These are phyloP conservation scores for Megalops atlanticus DNA, from an alignment of 2,113 vertebrate species.

Conservation along the genomic window DNA sequence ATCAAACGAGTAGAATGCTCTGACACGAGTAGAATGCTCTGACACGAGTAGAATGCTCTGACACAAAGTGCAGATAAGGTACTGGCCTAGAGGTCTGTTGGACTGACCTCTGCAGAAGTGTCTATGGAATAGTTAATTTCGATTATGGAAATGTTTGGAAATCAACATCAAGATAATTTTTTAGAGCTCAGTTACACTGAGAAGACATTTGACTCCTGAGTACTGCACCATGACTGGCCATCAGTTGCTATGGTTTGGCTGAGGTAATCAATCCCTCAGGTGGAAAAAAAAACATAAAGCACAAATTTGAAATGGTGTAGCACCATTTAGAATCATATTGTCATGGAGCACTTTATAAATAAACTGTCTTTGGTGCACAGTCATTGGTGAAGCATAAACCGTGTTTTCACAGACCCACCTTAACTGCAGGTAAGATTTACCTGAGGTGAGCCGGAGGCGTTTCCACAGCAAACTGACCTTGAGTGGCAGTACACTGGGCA, in stretches of 20 bases:
- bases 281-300: not conserved
- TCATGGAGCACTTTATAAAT: too few relatives aligned
- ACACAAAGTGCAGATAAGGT: too few relatives aligned
- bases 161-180: not conserved
- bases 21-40: too few relatives aligned
- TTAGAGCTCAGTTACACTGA: too few relatives aligned
- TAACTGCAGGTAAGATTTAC: not conserved
- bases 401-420: not conserved
- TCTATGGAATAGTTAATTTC: not conserved
- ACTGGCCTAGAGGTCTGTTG: too few relatives aligned
- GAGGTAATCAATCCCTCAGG: not conserved
- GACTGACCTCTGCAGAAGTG: not conserved
- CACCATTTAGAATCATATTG: too few relatives aligned
- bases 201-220: too few relatives aligned
- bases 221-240: too few relatives aligned
- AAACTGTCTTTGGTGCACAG: not conserved
- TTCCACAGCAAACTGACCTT: not conserved
- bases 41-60: not conserved
- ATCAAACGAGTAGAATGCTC: not conserved
- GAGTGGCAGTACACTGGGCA: not conserved
- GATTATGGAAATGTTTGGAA: not conserved
- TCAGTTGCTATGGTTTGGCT: not conserved
- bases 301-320: too few relatives aligned
- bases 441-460: not conserved
- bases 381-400: not conserved